Conservation (phyloP, 2,113 vertebrate genomes). For the Promerops cafer region DNA sequence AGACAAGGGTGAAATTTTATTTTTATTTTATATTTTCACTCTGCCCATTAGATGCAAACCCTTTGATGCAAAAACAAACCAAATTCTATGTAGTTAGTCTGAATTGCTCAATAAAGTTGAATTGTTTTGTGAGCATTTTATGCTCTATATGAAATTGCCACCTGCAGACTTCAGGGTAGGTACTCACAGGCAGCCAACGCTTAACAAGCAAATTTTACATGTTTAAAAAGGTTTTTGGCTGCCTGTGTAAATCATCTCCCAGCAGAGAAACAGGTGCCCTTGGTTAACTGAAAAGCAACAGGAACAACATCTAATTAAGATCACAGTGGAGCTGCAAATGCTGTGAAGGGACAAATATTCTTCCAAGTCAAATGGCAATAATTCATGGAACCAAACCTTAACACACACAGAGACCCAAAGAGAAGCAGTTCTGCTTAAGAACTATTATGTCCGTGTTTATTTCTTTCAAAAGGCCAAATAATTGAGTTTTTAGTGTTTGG, state of each 20-base stretch:
- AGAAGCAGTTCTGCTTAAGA: neutral
- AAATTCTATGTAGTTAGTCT: neutral
- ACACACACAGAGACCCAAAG: neutral
- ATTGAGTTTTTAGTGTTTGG: fast-evolving
- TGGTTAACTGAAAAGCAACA: neutral
- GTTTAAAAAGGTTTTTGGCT: neutral
- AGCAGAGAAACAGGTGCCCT: neutral
- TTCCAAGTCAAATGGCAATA: neutral
- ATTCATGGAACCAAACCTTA: neutral
- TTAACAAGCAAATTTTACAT: neutral
- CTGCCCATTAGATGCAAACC: neutral
- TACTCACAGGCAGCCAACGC: neutral
- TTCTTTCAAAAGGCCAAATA: neutral
- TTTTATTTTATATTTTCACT: neutral
- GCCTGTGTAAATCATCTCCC: neutral
- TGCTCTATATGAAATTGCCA: neutral
- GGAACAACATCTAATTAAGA: neutral
- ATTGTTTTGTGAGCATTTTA: neutral
- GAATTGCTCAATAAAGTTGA: neutral
- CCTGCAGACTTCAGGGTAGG: neutral
- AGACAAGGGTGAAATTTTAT: neutral
- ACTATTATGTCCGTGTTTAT: neutral
- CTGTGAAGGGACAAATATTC: neutral
- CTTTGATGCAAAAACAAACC: neutral
- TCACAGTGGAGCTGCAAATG: neutral